Evolutionary conservation across 2,797 vertebrate species (phyloP).

Genomic region (Eulemur rubriventer): DNA sequence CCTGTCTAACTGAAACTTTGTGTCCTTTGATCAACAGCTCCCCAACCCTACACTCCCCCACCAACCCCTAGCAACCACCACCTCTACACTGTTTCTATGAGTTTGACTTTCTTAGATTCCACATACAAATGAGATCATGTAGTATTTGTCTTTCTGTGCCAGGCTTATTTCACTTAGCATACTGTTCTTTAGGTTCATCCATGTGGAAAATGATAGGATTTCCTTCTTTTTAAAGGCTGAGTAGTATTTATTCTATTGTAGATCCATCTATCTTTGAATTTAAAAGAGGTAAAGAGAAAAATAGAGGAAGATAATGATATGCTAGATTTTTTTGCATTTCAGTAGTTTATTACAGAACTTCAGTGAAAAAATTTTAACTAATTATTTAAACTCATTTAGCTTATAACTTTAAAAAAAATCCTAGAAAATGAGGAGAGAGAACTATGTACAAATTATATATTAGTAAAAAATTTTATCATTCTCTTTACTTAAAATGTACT

Average conservation of each 20-base stretch:
- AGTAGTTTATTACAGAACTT: constrained; percentile 12
- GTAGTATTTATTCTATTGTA: neutral
- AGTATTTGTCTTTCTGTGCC: neutral
- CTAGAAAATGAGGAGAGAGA: neutral
- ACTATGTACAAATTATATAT: neutral
- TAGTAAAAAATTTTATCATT: constrained; percentile 10
- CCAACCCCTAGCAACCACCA: too few species aligned
- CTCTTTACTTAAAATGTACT: constrained; percentile 35
- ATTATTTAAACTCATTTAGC: constrained; percentile 36
- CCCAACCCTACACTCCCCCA: too few species aligned
- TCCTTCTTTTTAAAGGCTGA: neutral
- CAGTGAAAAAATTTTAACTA: constrained; percentile 10
- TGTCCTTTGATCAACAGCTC: neutral
- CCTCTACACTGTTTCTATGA: neutral
- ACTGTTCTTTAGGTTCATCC: neutral
- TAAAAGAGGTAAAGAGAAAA: neutral
- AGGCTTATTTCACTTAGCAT: neutral
- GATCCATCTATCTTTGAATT: neutral
- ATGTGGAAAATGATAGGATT: neutral
- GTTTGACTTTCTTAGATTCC: neutral
- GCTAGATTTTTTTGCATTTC: neutral
- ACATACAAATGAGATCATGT: neutral
- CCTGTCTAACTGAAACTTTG: neutral
- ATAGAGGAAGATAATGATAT: neutral
- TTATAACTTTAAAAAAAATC: constrained; percentile 33